phyloP scores from a whole-genome alignment of 1,140 invertebrate species.

The Drosophila rhopaloa region DNA sequence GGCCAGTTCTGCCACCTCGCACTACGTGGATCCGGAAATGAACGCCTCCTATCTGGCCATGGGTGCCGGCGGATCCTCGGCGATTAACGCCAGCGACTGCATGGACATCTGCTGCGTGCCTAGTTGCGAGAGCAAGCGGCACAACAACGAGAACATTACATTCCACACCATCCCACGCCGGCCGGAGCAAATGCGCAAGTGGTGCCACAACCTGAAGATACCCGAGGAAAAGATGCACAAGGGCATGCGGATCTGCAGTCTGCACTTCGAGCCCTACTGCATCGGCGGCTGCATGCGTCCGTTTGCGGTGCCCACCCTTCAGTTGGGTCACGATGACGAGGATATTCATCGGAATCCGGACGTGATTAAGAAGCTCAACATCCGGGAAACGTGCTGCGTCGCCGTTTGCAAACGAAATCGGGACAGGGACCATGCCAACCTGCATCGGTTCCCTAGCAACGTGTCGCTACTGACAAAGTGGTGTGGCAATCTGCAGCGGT shows the following conservation, averaged over 20 bases:
- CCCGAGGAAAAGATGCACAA: constrained; percentile 76
- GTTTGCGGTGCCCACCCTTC: constrained; percentile 75
- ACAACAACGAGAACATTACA: constrained; percentile 78
- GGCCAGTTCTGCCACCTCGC: constrained; percentile 63
- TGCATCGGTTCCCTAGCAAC: constrained; percentile 79
- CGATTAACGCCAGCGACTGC: constrained; percentile 60
- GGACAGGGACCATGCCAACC: constrained; percentile 78
- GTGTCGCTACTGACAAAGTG: constrained; percentile 67
- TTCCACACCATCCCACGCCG: constrained; percentile 79
- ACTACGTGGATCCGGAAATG: constrained; percentile 63
- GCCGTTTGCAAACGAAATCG: constrained; percentile 73
- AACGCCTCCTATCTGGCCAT: constrained; percentile 54
- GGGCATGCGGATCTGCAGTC: constrained; percentile 76
- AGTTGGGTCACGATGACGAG: constrained; percentile 74
- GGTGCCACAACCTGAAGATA: constrained; percentile 80
- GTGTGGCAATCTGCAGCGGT: constrained; percentile 72
- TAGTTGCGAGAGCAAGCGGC: constrained; percentile 74
- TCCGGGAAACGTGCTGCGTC: constrained; percentile 80
- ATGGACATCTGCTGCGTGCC: constrained; percentile 79
- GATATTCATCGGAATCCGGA: constrained; percentile 80
- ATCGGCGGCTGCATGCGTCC: constrained; percentile 83
- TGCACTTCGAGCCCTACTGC: constrained; percentile 78
- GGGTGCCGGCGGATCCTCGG: constrained; percentile 33
- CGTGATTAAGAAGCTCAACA: constrained; percentile 80
- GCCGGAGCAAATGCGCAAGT: constrained; percentile 77